A percentile compares a stretch with the other conserved stretches of the same genome.
phyloP scores from a whole-genome alignment of 2,888 invertebrate species.

The Cynaeus angustus region DNA sequence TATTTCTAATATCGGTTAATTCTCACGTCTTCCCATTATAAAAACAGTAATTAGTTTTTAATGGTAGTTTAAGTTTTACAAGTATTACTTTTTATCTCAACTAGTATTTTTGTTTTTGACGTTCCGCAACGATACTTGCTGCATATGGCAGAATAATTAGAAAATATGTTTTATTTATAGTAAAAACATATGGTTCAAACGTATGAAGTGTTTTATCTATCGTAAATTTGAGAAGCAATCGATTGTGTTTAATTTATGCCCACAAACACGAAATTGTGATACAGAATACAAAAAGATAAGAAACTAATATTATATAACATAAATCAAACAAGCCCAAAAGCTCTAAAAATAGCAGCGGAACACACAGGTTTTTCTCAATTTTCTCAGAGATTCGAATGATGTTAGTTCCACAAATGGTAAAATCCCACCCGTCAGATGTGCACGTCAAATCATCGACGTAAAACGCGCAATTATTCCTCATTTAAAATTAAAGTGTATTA shows the following conservation, averaged over 20 bases:
- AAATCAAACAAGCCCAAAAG: constrained; percentile 29
- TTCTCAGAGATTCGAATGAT: too few relatives aligned
- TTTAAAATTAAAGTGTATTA: constrained; percentile 4
- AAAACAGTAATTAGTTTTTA: background rate
- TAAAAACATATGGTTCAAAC: constrained; percentile 43
- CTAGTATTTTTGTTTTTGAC: constrained; percentile 21
- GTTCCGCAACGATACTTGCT: constrained; percentile 26
- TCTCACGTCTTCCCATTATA: background rate
- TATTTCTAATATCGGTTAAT: too few relatives aligned
- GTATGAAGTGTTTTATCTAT: constrained; percentile 44
- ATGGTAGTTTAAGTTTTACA: background rate
- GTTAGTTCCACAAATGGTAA: background rate
- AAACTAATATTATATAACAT: constrained; percentile 46
- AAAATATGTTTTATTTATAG: constrained; percentile 48
- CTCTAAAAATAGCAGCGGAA: background rate
- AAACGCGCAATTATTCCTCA: constrained; percentile 9
- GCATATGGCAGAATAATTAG: constrained; percentile 45
- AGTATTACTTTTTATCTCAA: background rate
- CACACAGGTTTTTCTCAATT: background rate
- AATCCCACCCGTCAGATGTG: too few relatives aligned
- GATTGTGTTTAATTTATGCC: constrained; percentile 42
- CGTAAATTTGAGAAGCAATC: constrained; percentile 47
- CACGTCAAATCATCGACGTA: constrained; percentile 5
- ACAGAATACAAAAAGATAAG: constrained; percentile 44
- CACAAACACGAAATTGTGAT: constrained; percentile 44